Evolutionary conservation across 2,113 vertebrate genomes (phyloP).

Genomic region (Pica pica): DNA sequence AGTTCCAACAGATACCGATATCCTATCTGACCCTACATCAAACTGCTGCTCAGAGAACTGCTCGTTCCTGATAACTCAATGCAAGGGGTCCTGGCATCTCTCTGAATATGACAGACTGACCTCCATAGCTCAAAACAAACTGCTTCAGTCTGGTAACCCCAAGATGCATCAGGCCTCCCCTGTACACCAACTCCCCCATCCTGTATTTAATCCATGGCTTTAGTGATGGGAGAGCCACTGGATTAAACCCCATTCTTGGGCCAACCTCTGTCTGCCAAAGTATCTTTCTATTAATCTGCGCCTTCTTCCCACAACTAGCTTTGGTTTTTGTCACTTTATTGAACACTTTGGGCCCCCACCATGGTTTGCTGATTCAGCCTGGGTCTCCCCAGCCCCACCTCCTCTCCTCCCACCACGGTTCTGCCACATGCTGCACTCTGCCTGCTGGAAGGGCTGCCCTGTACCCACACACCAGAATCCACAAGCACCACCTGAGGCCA

Average conservation of each 20-base stretch:
- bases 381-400: neutral
- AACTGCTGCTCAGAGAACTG: neutral
- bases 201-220: neutral
- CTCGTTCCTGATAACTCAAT: neutral
- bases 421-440: fast-evolving
- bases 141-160: neutral
- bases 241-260: neutral
- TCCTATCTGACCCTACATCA: neutral
- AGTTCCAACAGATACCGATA: neutral
- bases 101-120: neutral
- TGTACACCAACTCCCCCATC: fast-evolving
- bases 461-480: neutral
- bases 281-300: neutral
- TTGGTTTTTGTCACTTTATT: neutral
- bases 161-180: neutral
- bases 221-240: neutral
- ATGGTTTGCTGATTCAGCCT: neutral
- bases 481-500: neutral
- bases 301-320: neutral
- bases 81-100: neutral
- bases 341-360: neutral
- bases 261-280: neutral
- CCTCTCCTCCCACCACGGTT: neutral
- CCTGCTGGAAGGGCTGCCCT: neutral
- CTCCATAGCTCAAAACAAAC: neutral